Evolutionary conservation across 2,797 vertebrate genomes (phyloP).

Genomic region (Dryobates pubescens): DNA sequence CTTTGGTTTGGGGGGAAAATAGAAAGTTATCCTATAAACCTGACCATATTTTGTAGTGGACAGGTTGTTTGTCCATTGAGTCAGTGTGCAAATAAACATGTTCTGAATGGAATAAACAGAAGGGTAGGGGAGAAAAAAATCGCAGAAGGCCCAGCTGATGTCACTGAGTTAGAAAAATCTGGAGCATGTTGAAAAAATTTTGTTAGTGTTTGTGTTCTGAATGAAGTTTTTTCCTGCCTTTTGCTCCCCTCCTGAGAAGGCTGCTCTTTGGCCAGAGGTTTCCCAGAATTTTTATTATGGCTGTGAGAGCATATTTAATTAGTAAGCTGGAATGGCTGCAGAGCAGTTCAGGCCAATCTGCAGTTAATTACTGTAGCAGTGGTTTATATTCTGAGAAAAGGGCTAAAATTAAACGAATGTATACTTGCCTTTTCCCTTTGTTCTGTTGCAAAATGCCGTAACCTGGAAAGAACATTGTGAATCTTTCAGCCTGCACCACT

Average conservation of each 20-base stretch:
- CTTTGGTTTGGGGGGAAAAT: background rate
- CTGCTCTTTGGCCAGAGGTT: conserved; percentile 61
- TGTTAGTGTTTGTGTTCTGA: conserved; percentile 57
- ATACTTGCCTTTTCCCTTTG: conserved; percentile 45
- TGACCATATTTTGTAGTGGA: background rate
- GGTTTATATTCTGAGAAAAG: conserved; percentile 68
- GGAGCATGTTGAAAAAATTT: conserved; percentile 5
- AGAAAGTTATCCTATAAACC: background rate
- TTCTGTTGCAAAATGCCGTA: background rate
- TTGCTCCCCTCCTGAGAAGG: conserved; percentile 13
- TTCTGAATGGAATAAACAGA: background rate
- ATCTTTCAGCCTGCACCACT: background rate
- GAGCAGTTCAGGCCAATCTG: conserved; percentile 44
- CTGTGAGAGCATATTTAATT: conserved; percentile 71
- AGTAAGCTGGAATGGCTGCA: conserved; percentile 49
- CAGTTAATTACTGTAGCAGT: conserved; percentile 60
- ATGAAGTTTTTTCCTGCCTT: conserved; percentile 58
- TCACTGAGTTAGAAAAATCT: conserved; percentile 27
- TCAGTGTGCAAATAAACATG: background rate
- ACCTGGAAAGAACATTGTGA: conserved; percentile 12
- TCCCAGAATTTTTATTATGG: conserved; percentile 70
- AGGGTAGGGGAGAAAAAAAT: background rate
- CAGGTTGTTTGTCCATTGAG: background rate
- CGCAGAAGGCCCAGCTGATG: background rate
- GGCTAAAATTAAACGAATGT: conserved; percentile 58